Percentiles rank a stretch among this genome's conserved stretches.
These are phyloP conservation scores for Prietella phreatophila DNA, from an alignment of 2,113 vertebrate genomes.

Conservation along the genomic window DNA sequence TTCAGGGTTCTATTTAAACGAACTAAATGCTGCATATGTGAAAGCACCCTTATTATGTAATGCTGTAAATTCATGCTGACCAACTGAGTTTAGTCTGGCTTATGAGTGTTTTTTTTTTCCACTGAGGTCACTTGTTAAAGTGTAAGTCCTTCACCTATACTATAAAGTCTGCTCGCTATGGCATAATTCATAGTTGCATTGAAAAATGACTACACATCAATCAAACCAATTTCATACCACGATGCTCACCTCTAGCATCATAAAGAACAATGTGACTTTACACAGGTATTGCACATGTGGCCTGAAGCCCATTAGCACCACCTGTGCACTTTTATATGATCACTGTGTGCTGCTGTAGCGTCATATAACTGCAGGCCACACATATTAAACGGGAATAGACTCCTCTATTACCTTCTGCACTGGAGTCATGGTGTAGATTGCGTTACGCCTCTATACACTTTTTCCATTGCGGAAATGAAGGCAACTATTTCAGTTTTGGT, in stretches of 20 bases:
- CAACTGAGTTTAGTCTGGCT: not conserved
- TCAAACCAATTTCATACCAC: constrained; percentile 23
- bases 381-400: constrained; percentile 44
- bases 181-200: constrained; percentile 16
- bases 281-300: constrained; percentile 53
- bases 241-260: constrained; percentile 24
- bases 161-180: constrained; percentile 28
- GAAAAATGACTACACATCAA: constrained; percentile 38
- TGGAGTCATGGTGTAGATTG: constrained; percentile 31
- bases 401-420: constrained; percentile 39
- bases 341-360: constrained; percentile 30
- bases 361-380: constrained; percentile 45
- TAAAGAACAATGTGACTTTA: constrained; percentile 53
- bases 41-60: constrained; percentile 16
- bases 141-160: constrained; percentile 31
- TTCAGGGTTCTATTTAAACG: not conserved
- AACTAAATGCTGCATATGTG: not conserved
- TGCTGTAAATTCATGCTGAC: constrained; percentile 10
- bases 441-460: constrained; percentile 24
- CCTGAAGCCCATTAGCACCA: constrained; percentile 50
- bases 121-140: constrained; percentile 35
- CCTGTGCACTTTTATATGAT: constrained; percentile 53
- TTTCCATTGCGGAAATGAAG: constrained; percentile 14
- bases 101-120: not conserved
- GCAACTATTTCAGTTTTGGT: constrained; percentile 3